Base-by-base conservation (phyloP, 2,888 invertebrate species). In the Epirrhoe tristata region DNA sequence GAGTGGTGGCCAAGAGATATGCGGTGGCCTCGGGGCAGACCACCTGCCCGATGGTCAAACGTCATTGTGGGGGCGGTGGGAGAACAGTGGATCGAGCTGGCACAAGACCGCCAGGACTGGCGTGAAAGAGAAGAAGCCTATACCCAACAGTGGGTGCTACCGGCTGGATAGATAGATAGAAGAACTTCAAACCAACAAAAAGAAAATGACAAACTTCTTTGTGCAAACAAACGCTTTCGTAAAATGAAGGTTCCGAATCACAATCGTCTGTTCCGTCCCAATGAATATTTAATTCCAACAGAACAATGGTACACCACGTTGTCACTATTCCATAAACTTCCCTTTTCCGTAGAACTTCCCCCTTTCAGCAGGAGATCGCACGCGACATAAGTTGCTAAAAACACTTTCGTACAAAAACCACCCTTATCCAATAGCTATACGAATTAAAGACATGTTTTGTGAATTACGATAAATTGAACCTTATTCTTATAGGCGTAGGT, bases 331-430 rank as follows among this genome's bases (percentile, higher is more conserved):
- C 58, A 62, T 55, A 70, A 66, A 68, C 63, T 59, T 57, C 55
- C 48, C 63, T 71, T 67, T 56, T 67, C 62, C 70, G 73, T 66
- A 71, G 72, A 67, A 74, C 71, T 69, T 67, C 62, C 66, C 58
- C 62, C 57, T 67, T 60, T 39, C 56, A 51, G 61, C 58, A 63
- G 68, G 74, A 79, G 73, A 77, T 76, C 75, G 73, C 78, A 79
- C 69, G 77, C 73, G 55, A 70, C 64, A 59, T 8, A 43, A 54
- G 12, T 34, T 32, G 36, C 56, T 36, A 69, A 61, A 68, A 53
- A 54, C 12, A 55, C 51, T 62, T 50, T 50, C 70, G 67, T 58
- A 32, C 50, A 43, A 72, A 67, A 72, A 57, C 54, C 54, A 57
- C 57, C 66, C 55, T 48, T 72, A 69, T 57, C 48, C 55, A n/a